phyloP scores from a whole-genome alignment of 2,888 invertebrate species.

The Anthrax anthrax region DNA sequence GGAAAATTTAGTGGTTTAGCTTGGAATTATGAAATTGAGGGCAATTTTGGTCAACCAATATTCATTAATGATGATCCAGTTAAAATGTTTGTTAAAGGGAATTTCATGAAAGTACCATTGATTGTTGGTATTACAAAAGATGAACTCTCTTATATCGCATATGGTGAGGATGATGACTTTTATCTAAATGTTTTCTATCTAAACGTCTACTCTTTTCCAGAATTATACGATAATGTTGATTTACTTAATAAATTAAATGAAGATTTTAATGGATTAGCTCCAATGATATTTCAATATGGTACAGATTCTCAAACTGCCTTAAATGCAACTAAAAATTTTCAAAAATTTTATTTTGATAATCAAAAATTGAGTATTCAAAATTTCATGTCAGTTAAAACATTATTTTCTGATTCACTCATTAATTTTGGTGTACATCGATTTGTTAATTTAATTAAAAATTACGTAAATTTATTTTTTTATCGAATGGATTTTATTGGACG shows the following conservation, averaged over 20 bases:
- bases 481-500: background rate
- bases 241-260: conserved; percentile 29
- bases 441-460: background rate
- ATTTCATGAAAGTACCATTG: conserved; percentile 43
- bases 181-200: no score
- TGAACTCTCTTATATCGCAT: conserved; percentile 37
- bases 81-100: conserved; percentile 36
- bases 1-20: background rate
- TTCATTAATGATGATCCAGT: conserved; percentile 43
- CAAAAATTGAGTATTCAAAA: background rate
- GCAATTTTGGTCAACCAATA: conserved; percentile 41
- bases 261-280: conserved; percentile 24
- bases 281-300: conserved; percentile 25
- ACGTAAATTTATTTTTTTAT: background rate
- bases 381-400: background rate
- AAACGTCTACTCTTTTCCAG: no score
- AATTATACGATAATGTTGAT: no score
- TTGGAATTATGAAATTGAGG: conserved; percentile 41
- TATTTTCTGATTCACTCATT: background rate
- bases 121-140: conserved; percentile 46
- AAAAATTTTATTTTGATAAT: background rate
- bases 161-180: background rate
- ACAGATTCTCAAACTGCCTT: background rate
- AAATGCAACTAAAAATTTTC: background rate
- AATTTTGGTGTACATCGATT: background rate